Percentiles rank a stretch among this genome's conserved stretches.
Conservation (phyloP, 2,797 vertebrate species). For the Diplodus sargus region DNA sequence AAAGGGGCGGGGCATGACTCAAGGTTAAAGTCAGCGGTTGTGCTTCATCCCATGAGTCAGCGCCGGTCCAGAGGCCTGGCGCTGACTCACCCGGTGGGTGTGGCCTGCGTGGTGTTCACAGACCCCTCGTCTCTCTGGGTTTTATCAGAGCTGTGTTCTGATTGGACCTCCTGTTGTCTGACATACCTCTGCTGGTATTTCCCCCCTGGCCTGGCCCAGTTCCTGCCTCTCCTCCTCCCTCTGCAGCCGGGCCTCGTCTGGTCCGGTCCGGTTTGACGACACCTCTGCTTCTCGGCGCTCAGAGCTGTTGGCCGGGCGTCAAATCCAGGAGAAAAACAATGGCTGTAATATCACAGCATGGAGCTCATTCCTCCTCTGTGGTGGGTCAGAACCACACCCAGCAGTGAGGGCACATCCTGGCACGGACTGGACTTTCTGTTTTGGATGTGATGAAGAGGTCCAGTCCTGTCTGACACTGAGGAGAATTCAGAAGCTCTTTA, state of each 20-base stretch:
- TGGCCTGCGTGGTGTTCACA: background rate
- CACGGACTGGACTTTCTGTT: background rate
- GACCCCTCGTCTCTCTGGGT: background rate
- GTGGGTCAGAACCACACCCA: background rate
- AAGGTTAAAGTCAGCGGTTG: too few relatives aligned
- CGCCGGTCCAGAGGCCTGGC: background rate
- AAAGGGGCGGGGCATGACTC: too few relatives aligned
- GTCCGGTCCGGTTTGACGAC: background rate
- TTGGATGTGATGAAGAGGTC: background rate
- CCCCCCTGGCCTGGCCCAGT: background rate
- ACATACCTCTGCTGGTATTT: slow-evolving; percentile 66
- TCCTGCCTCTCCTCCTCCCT: slow-evolving; percentile 15
- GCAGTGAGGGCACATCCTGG: background rate
- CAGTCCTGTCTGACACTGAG: background rate
- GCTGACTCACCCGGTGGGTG: slow-evolving; percentile 14
- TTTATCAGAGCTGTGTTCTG: slow-evolving; percentile 22
- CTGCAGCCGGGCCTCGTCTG: background rate
- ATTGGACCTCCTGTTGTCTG: slow-evolving; percentile 51
- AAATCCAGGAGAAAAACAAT: slow-evolving; percentile 24
- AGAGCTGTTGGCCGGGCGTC: slow-evolving; percentile 14
- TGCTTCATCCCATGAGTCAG: background rate
- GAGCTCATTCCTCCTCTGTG: background rate
- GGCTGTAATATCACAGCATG: slow-evolving; percentile 6
- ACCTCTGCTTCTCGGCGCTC: slow-evolving; percentile 11
- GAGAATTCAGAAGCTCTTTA: too few relatives aligned